A percentile compares a stretch with the other conserved stretches of the same genome.
Conservation (phyloP, 37 sponge, comb jelly and placozoan genomes). For the Bolinopsis microptera region DNA sequence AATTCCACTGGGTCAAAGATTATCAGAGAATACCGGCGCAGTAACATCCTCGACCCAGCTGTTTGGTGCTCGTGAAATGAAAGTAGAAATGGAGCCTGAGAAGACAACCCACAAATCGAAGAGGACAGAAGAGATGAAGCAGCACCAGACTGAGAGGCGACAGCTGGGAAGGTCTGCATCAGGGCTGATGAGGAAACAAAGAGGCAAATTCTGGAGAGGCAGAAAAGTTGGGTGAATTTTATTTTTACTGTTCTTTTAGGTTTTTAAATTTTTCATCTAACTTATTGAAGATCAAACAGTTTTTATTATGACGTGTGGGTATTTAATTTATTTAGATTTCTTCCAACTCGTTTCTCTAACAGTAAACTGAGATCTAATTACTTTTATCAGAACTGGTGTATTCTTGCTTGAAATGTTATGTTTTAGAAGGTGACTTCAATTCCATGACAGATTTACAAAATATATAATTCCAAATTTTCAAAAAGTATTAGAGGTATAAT, state of each 20-base stretch:
- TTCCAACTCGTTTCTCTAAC: no score
- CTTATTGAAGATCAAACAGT: no score
- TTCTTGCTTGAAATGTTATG: no score
- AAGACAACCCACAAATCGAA: background rate
- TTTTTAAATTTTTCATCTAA: background rate
- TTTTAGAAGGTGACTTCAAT: no score
- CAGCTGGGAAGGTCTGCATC: constrained; percentile 79
- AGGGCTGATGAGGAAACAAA: constrained; percentile 70
- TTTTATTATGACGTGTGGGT: background rate
- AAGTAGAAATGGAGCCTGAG: background rate
- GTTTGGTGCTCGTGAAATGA: background rate
- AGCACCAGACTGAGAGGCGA: constrained; percentile 74
- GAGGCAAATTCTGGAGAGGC: constrained; percentile 44
- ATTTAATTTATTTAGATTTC: background rate
- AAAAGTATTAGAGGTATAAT: no score
- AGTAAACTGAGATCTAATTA: no score
- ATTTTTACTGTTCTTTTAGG: background rate
- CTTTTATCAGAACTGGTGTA: no score
- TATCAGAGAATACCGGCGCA: background rate
- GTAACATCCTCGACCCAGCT: background rate
- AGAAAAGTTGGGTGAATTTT: constrained; percentile 28
- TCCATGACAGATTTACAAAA: no score
- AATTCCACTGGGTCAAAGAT: constrained; percentile 29
- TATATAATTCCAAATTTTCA: no score
- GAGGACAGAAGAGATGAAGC: constrained; percentile 63